Conservation (phyloP, 2,797 vertebrate species). For the Melanotaenia boesemani region DNA sequence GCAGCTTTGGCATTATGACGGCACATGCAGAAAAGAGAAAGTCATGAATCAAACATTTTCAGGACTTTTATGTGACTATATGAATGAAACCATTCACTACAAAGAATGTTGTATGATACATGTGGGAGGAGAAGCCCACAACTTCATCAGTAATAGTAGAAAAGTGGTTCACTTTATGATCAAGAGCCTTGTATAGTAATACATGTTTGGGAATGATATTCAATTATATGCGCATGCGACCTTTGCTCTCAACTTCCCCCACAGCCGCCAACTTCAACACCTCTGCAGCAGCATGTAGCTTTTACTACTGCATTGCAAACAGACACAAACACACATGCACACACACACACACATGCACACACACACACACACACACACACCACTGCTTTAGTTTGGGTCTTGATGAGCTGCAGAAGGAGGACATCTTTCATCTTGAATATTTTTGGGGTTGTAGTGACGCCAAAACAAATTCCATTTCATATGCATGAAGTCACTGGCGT, state of each 20-base stretch:
- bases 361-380: slow-evolving; percentile 10
- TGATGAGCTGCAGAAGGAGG: slow-evolving; percentile 46
- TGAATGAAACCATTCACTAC: slow-evolving; percentile 64
- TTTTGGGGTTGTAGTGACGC: slow-evolving; percentile 61
- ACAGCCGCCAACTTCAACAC: slow-evolving; percentile 10
- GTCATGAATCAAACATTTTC: slow-evolving; percentile 72
- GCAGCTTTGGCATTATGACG: slow-evolving; percentile 45
- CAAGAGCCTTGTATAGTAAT: slow-evolving; percentile 20
- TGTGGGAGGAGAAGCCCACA: slow-evolving; percentile 56
- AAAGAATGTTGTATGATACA: slow-evolving; percentile 31
- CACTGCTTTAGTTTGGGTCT: slow-evolving; percentile 17
- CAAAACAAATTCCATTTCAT: slow-evolving; percentile 71
- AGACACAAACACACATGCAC: slow-evolving; percentile 11
- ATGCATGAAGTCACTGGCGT: slow-evolving; percentile 68
- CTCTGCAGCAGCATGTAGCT: slow-evolving; percentile 25
- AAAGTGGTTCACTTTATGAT: slow-evolving; percentile 27
- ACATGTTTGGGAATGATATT: slow-evolving; percentile 45
- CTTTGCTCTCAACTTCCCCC: slow-evolving; percentile 35
- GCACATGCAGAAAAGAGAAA: slow-evolving; percentile 22
- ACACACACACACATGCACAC: neutral
- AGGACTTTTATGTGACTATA: slow-evolving; percentile 44
- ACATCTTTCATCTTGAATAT: slow-evolving; percentile 71
- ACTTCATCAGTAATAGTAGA: slow-evolving; percentile 21
- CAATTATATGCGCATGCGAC: slow-evolving; percentile 23
- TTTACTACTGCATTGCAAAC: neutral